Base-by-base conservation (phyloP, 1,140 invertebrate species). In the Papilio dardanus region DNA sequence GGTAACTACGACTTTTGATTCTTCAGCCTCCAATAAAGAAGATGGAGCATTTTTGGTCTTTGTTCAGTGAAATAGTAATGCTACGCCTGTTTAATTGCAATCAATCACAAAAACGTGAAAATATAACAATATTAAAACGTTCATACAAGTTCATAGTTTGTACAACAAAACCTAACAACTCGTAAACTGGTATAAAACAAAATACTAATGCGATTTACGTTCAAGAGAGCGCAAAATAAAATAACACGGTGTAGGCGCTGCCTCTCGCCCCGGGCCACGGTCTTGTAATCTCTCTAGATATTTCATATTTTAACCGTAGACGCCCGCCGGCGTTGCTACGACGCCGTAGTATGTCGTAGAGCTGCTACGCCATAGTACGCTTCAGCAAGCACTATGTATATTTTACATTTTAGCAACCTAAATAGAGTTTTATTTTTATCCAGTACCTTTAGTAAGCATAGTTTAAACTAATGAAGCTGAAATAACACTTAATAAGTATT, bases 191-290 rank as follows among this genome's bases (percentile, higher is more conserved):
- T 86, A 86, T 86, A 88, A 87, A 89, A 88, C 80, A 86, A 84
- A 87, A 86, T 88, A 91, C 83, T 88, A 89, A 92, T 88, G 86
- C 86, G 87, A 91, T 91, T 91, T 88, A 86, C 84, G 89, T 87
- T 90, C 84, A 92, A 92, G 87, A 89, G 89, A 90, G 89, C 89
- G 86, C 82, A 90, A 91, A 91, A 92, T 91, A 90, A 91, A 92
- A 92, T 91, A 92, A 91, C 88, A 86, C 88, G 86, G 83, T 81
- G 86, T 90, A 89, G 86, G 87, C 89, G 89, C 89, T 85, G 86
- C 83, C 89, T 89, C 82, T 80, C 82, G 90, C 89, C 88, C 82
- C 73, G 80, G 82, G 88, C 80, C 81, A 82, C 77, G 81, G 74
- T 81, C 80, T 85, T 89, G 89, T 89, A 92, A 90, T 92, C 88